phyloP scores from a whole-genome alignment of 1,140 invertebrate genomes.

The Ditylenchus dipsaci region DNA sequence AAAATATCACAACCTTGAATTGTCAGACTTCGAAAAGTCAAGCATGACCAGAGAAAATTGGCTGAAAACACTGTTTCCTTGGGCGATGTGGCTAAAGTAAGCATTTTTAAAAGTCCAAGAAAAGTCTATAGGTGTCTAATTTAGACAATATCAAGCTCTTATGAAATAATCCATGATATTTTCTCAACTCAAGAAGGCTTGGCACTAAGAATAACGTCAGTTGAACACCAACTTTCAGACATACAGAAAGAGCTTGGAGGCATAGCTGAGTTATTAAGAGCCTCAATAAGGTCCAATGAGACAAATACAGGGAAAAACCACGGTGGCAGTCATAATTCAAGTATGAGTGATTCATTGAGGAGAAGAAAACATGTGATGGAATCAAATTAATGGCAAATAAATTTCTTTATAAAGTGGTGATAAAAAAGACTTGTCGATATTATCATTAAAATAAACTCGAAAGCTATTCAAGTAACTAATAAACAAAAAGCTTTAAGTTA shows the following conservation, averaged over 20 bases:
- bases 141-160: constrained; percentile 54
- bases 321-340: no score
- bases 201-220: constrained; percentile 53
- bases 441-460: no score
- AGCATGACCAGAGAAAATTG: constrained; percentile 98
- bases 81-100: constrained; percentile 95
- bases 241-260: constrained; percentile 42
- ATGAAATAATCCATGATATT: constrained; percentile 53
- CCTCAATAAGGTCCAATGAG: no score
- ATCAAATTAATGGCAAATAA: no score
- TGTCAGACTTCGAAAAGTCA: constrained; percentile 91
- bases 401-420: no score
- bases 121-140: background rate
- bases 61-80: constrained; percentile 98
- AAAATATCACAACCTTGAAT: no score
- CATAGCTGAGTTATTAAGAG: constrained; percentile 32
- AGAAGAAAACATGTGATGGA: no score
- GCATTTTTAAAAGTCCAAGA: background rate
- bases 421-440: no score
- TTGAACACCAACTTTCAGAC: constrained; percentile 53
- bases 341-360: no score
- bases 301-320: no score
- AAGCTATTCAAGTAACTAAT: no score
- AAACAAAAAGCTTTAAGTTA: no score
- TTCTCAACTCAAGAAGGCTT: constrained; percentile 54